Base-by-base conservation (phyloP, 2,888 invertebrate species). In the Polydrusus cervinus region DNA sequence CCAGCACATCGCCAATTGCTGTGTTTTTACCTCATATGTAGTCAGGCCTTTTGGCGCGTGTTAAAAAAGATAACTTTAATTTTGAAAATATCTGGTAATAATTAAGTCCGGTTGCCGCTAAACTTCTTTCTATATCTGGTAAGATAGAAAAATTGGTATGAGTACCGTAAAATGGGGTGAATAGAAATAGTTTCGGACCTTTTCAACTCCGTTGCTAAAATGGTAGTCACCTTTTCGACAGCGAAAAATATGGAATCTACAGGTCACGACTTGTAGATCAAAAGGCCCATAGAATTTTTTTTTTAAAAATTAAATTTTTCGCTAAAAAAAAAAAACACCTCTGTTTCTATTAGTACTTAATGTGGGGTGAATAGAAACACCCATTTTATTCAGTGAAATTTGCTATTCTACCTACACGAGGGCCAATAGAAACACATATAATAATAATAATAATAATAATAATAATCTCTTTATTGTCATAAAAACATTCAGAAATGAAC, bases 221-320 rank as follows among this genome's bases (percentile, higher is more conserved):
- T 57, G 57, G 57, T 57, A 34, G 57, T 57, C 57, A 57, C 57
- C 13, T 57, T 57, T 57, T 57, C 34, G 57, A 57, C 34, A 57
- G n/a, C 57, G 14, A 57, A 57, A 57, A 57, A 57, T 57, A 57
- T 57, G 57, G 57, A 57, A 57, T 57, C n/a, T 57, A 57, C 57
- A 57, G 34, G 57, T 30, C 57, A 11, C n/a, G 30, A 57, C n/a
- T 14, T 57, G 25, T 25, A 57, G 34, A 57, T 57, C 34, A 30
- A 57, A 57, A 57, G 34, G 57, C 57, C n/a, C 57, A 57, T 57
- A 40, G 40, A 34, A 30, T n/a, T 34, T 11, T 34, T 30, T 11
- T 11, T 11, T 11, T 11, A 8, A 8, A 40, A 40, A 40, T 40
- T 40, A 2, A 40, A 3, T 3, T 40, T 40, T 40, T 40, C 40